Evolutionary conservation across 1,140 invertebrate genomes (phyloP), one percentile per base, ranked within the genome.

Genomic region (Ptiloglossa arizonensis): DNA sequence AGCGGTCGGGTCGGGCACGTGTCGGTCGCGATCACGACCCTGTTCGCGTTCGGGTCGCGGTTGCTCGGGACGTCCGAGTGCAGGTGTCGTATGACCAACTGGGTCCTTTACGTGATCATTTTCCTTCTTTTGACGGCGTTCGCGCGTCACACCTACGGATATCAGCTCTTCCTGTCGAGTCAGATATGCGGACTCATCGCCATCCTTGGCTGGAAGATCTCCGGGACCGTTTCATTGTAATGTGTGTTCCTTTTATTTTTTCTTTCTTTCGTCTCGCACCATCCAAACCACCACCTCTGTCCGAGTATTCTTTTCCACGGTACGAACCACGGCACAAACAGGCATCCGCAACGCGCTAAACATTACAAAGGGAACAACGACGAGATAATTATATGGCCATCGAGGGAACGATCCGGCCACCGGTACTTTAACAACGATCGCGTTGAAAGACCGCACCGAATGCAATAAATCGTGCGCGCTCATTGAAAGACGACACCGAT

Each of bases 111-210:
- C 52, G 38, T 41, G 24, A 57, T n/a, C 19, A 29, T 87, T 35
- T 79, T 85, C 27, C 11, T 87, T 32, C 63, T 83, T 17, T 48
- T 88, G 60, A 81, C 87, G 54, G 41, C 80, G 57, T 70, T 88
- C 76, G 82, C 86, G 8, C 82, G 83, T 77, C 79, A 80, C 69
- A 82, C 86, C 73, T 56, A 83, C 38, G 79, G 83, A 52, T 91
- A 89, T 66, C 87, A 88, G 54, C 84, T 83, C 32, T 91, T 91
- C 70, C 54, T 87, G 17, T 79, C 86, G 38, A 88, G 85, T 44
- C 90, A 91, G 80, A 87, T 91, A 50, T 91, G 87, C 69, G 91
- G 92, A 66, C 70, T 91, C 62, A 68, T 90, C 64, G 88, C 82
- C 0, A 56, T 84, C 46, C 62, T 93, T 50, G 67, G 89, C 68